A percentile compares a stretch with the other conserved stretches of the same genome.
phyloP scores from a whole-genome alignment of 2,113 vertebrate genomes.

The Pyxicephalus adspersus region DNA sequence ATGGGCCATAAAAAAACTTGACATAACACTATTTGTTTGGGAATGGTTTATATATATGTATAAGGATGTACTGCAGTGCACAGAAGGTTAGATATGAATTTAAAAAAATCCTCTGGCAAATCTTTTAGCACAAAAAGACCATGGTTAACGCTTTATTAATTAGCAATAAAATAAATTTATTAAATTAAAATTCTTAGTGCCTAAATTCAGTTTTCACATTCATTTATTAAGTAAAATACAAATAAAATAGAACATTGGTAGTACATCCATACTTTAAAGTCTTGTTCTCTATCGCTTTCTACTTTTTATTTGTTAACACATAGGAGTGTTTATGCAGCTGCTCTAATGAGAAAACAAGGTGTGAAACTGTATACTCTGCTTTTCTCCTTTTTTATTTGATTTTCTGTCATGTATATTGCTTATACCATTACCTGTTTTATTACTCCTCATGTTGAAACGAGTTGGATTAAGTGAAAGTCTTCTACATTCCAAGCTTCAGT shows the following conservation, averaged over 20 bases:
- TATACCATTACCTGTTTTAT: slow-evolving; percentile 19
- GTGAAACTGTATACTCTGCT: background rate
- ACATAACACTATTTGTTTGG: too few relatives aligned
- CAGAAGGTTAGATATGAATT: too few relatives aligned
- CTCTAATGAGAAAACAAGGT: background rate
- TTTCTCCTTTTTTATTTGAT: slow-evolving; percentile 2
- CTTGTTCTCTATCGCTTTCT: background rate
- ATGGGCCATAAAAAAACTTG: too few relatives aligned
- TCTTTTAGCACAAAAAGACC: too few relatives aligned
- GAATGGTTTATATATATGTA: too few relatives aligned
- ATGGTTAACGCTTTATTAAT: too few relatives aligned
- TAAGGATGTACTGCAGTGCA: too few relatives aligned
- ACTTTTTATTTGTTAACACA: background rate
- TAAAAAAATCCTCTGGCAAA: too few relatives aligned
- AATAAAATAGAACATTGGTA: too few relatives aligned
- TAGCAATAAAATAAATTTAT: too few relatives aligned
- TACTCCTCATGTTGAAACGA: slow-evolving; percentile 8
- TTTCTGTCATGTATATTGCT: background rate
- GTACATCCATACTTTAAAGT: background rate
- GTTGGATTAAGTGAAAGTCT: slow-evolving; percentile 3
- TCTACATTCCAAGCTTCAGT: background rate
- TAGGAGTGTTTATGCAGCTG: background rate
- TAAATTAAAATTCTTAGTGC: too few relatives aligned
- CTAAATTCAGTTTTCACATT: background rate
- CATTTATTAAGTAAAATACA: too few relatives aligned